Evolutionary conservation across 2,888 invertebrate species (phyloP).

Genomic region (Xestoiulus laeticollis): DNA sequence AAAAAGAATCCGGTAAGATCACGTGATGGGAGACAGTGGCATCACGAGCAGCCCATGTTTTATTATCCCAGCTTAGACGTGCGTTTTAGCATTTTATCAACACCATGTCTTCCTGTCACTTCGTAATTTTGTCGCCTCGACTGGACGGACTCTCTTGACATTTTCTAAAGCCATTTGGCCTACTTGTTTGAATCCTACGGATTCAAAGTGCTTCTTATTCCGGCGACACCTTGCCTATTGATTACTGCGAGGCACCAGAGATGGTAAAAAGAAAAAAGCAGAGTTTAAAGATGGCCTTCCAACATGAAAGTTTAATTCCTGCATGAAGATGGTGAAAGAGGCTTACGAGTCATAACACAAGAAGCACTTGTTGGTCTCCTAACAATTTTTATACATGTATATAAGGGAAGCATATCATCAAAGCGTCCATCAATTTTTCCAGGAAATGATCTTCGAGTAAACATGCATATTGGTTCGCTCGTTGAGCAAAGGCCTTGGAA

Average conservation of each 20-base stretch:
- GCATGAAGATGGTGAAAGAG: neutral
- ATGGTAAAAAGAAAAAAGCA: neutral
- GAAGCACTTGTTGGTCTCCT: neutral
- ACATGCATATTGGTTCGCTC: conserved; percentile 19
- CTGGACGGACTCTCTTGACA: neutral
- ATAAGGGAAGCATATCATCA: neutral
- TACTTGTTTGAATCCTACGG: neutral
- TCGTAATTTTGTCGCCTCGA: neutral
- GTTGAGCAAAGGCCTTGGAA: neutral
- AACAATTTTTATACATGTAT: neutral
- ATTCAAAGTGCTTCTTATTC: neutral
- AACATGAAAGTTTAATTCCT: neutral
- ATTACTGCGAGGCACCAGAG: neutral
- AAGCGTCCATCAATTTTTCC: neutral
- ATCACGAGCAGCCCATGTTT: neutral
- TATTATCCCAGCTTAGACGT: neutral
- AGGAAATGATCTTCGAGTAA: neutral
- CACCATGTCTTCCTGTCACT: neutral
- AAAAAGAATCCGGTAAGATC: neutral
- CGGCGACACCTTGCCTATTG: neutral
- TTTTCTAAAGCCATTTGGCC: neutral
- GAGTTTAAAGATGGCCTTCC: no score
- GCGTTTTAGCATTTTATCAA: neutral
- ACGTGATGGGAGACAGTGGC: neutral
- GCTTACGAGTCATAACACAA: neutral